These are phyloP conservation scores for Arrhopalites spinosus DNA, from an alignment of 2,888 invertebrate genomes.

Conservation along the genomic window DNA sequence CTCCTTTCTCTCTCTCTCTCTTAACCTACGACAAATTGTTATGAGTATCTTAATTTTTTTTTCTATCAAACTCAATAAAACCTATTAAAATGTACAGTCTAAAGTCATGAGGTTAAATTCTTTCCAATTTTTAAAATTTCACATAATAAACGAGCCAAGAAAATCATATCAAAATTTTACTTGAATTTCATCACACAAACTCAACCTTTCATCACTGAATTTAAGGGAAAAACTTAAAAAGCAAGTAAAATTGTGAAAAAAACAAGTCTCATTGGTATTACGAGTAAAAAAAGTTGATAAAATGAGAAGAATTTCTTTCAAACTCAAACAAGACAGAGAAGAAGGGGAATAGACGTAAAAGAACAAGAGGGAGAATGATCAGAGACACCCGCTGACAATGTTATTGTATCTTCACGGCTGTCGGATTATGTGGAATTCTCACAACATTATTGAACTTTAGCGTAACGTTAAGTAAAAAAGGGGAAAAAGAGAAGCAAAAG, in stretches of 20 bases:
- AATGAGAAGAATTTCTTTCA: constrained; percentile 34
- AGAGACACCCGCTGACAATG: constrained; percentile 42
- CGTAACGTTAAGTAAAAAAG: neutral
- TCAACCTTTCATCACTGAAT: no score
- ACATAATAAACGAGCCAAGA: no score
- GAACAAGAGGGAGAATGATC: constrained; percentile 24
- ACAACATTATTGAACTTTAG: constrained; percentile 32
- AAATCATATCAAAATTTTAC: no score
- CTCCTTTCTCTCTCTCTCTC: no score
- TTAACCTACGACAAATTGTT: constrained; percentile 1
- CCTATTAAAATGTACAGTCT: no score
- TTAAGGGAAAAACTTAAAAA: no score
- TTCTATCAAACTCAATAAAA: neutral
- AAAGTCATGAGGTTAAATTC: no score
- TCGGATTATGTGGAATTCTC: constrained; percentile 40
- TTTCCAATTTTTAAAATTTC: no score
- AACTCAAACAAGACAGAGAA: constrained; percentile 25
- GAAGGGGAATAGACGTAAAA: constrained; percentile 4
- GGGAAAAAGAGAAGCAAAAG: neutral
- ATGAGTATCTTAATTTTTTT: neutral
- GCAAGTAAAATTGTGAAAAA: no score
- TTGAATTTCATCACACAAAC: no score
- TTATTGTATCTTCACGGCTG: constrained; percentile 46
- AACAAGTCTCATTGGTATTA: no score
- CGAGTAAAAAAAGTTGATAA: no score